Base-by-base conservation (phyloP, 1,140 invertebrate species). In the Steinernema feltiae region DNA sequence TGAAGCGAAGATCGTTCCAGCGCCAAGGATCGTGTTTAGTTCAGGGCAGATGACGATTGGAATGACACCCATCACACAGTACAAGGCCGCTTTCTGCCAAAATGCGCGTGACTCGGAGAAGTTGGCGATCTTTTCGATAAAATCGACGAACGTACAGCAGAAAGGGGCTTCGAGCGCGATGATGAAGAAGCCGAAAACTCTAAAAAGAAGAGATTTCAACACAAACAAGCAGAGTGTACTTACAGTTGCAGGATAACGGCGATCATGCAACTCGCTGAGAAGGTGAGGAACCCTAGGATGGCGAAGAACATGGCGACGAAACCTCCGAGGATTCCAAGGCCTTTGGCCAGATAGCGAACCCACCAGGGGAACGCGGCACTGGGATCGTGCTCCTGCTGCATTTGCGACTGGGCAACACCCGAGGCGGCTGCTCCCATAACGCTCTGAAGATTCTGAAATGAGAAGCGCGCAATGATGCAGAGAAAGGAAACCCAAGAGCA, bases 131-230 rank as follows among this genome's bases (percentile, higher is more conserved):
- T 89, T 90, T 87, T 94, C 92, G 74, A 95, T 93, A 88, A 93
- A 92, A 85, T 96, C 94, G 78, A 97, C 90, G 88, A 94, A 97
- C 86, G 93, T 90, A 87, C 94, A 97, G 88, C 94, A 96, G 86
- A 93, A 96, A 0, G 94, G 94, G 15, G 94, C 94, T 88, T 98
- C 95, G 82, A 95, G 90, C 1, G 92, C 90, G 78, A 95, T 89
- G 63, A 94, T 91, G 73, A 93, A 82, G 88, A 95, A 94, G 53
- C 93, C 94, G 71, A 92, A 91, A 69, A 94, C 80, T 82, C 90
- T 91, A 82, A 72, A 87, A 87, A 31, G 70, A 69, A 77, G 3
- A 72, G 31, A 69, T 46, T 27, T 24, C 30, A 73, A 73, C 18
- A n/a, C 2, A 21, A 63, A 27, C 24, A 7, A 74, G 31, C 71